Percentiles rank a stretch among this genome's conserved stretches.
These are phyloP conservation scores for Gavia stellata DNA, from an alignment of 2,113 vertebrate genomes.

Conservation along the genomic window DNA sequence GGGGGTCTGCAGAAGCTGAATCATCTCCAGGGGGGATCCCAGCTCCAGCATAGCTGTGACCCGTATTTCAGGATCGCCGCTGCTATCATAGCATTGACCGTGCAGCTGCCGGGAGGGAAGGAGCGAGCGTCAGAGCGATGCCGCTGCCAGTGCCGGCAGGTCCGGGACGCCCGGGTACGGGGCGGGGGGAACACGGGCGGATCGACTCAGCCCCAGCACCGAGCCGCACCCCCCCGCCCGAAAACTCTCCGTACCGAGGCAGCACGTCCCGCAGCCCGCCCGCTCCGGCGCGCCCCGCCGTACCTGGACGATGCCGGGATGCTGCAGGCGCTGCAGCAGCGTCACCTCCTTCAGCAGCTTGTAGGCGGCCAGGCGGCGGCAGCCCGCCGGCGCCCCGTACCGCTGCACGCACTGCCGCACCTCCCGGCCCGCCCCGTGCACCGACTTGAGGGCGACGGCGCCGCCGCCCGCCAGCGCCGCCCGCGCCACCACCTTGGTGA, in stretches of 20 bases:
- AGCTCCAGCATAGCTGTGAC: conserved; percentile 85
- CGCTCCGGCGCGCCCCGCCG: background rate
- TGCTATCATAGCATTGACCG: conserved; percentile 79
- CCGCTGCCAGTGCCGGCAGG: background rate
- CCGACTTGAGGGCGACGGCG: conserved; percentile 72
- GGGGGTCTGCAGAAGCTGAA: conserved; percentile 90
- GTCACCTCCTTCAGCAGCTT: conserved; percentile 84
- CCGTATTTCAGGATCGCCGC: conserved; percentile 54
- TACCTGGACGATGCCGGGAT: conserved; percentile 83
- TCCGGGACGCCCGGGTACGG: background rate
- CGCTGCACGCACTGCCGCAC: conserved; percentile 80
- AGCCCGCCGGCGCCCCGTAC: conserved; percentile 68
- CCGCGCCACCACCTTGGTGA: conserved; percentile 76
- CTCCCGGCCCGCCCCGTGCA: conserved; percentile 81
- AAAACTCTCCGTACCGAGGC: background rate
- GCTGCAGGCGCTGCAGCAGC: conserved; percentile 77
- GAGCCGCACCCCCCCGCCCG: too few species aligned
- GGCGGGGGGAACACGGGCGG: background rate
- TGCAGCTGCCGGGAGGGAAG: conserved; percentile 70
- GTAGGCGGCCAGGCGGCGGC: conserved; percentile 78
- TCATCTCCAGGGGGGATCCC: conserved; percentile 89
- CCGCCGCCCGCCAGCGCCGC: conserved; percentile 57
- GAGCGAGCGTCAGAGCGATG: background rate
- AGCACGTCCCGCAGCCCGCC: background rate
- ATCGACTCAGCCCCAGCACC: background rate